These are phyloP conservation scores for Sceloporus tristichus DNA, from an alignment of 2,113 vertebrate genomes.

Conservation along the genomic window DNA sequence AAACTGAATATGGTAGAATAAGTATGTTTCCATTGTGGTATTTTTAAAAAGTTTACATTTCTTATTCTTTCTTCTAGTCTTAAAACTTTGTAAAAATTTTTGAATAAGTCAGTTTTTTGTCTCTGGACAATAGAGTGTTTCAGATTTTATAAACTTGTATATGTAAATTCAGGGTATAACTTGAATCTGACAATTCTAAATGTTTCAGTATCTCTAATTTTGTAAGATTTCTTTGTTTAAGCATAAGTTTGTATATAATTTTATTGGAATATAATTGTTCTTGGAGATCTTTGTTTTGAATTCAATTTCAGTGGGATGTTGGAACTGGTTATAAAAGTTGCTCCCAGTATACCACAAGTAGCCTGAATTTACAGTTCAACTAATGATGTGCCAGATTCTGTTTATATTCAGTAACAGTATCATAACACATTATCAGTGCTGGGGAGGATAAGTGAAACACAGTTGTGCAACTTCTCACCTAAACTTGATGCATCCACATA, in stretches of 20 bases:
- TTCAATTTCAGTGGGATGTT: conserved; percentile 23
- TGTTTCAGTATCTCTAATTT: conserved; percentile 55
- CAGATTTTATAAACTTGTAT: conserved; percentile 58
- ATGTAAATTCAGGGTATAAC: conserved; percentile 45
- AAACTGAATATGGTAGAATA: conserved; percentile 42
- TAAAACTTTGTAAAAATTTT: conserved; percentile 59
- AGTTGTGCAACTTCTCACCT: background rate
- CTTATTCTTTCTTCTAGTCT: conserved; percentile 56
- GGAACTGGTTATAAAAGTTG: background rate
- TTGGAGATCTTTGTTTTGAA: conserved; percentile 43
- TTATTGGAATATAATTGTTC: conserved; percentile 33
- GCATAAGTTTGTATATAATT: conserved; percentile 52
- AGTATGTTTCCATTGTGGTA: conserved; percentile 46
- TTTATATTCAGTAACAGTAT: background rate
- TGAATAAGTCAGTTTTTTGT: conserved; percentile 39
- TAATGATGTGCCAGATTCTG: background rate
- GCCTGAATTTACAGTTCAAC: background rate
- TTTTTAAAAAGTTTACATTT: conserved; percentile 73
- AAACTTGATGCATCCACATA: background rate
- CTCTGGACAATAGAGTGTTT: conserved; percentile 42
- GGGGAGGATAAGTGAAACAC: background rate
- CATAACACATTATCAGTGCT: background rate
- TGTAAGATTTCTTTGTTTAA: conserved; percentile 57
- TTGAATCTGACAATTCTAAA: conserved; percentile 51
- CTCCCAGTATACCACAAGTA: background rate